A percentile compares a stretch with the other conserved stretches of the same genome.
Conservation (phyloP, 1,140 invertebrate genomes). For the Dendrolimus kikuchii region DNA sequence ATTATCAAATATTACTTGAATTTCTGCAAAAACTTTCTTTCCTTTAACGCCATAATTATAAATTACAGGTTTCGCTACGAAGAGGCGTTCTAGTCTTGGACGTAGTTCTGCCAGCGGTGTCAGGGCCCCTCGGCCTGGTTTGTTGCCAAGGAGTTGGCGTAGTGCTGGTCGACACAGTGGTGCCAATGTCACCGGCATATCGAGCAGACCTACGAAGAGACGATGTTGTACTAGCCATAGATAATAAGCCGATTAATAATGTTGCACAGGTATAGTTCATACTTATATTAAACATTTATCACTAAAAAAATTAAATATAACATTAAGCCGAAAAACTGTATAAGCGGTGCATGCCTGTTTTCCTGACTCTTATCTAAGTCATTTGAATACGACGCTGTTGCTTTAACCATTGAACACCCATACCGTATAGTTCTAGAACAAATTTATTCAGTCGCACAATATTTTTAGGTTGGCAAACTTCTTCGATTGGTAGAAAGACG, state of each 20-base stretch:
- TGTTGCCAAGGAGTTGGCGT: slow-evolving; percentile 64
- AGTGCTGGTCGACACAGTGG: slow-evolving; percentile 85
- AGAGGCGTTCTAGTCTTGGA: slow-evolving; percentile 53
- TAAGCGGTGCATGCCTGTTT: no score
- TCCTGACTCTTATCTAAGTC: no score
- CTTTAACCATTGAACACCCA: no score
- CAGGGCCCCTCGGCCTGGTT: slow-evolving; percentile 50
- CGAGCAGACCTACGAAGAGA: slow-evolving; percentile 83
- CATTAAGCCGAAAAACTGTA: no score
- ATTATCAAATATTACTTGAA: no score
- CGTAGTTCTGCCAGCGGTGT: slow-evolving; percentile 50
- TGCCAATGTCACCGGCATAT: slow-evolving; percentile 81
- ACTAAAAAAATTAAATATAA: no score
- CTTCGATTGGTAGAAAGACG: slow-evolving; percentile 52
- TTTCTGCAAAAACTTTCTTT: no score
- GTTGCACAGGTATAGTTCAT: slow-evolving; percentile 87
- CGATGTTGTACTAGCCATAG: slow-evolving; percentile 86
- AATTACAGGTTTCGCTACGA: slow-evolving; percentile 45
- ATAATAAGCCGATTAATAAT: slow-evolving; percentile 82
- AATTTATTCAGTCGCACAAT: slow-evolving; percentile 45
- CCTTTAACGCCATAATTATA: no score
- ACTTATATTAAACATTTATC: no score
- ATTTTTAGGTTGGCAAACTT: slow-evolving; percentile 48
- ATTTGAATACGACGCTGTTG: no score
- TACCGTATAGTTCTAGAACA: no score